Evolutionary conservation across 2,888 invertebrate species (phyloP), one percentile per base, ranked within the genome.

Genomic region (Cyrtodaria siliqua): DNA sequence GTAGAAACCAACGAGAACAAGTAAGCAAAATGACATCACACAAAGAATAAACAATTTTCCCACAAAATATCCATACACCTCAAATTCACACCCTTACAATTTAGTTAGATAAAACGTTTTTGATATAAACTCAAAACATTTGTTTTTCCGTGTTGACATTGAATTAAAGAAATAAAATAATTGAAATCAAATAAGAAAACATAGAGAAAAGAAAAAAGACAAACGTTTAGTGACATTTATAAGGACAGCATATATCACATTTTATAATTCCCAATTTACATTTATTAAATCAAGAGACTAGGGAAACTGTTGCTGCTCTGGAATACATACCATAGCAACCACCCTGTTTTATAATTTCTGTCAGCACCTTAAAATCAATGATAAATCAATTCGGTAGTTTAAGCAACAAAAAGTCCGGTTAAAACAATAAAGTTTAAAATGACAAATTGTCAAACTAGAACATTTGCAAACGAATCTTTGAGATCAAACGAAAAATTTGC

Each of bases 1-100:
- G 27, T 53, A 27, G n/a, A 6, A 27, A 53, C 24, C 29, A 53
- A 27, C 14, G 26, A 53, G 24, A 53, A 53, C 53, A 53, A 52
- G 24, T 53, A 44, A 44, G 44, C 44, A 44, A 44, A 33, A 6
- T 44, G 44, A 44, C 44, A 16, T 44, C 44, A 44, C 44, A 44
- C 44, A 44, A 20, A 44, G n/a, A 44, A 16, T 9, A 44, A 44
- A 44, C 3, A 44, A 20, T 44, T 44, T 16, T 16, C 20, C 20
- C 44, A 44, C 16, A 44, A 44, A 18, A 20, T 44, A 9, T 16
- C 44, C 44, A 44, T 44, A 9, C 44, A 44, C n/a, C 44, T 20
- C 16, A 16, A 6, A 44, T 8, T 33, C 33, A 33, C 33, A 33
- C 33, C 4, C 33, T 33, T n/a, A n/a, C n/a, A n/a, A n/a, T n/a